These are phyloP conservation scores for Drosophila bifasciata DNA, from an alignment of 1,140 invertebrate genomes.

Conservation along the genomic window DNA sequence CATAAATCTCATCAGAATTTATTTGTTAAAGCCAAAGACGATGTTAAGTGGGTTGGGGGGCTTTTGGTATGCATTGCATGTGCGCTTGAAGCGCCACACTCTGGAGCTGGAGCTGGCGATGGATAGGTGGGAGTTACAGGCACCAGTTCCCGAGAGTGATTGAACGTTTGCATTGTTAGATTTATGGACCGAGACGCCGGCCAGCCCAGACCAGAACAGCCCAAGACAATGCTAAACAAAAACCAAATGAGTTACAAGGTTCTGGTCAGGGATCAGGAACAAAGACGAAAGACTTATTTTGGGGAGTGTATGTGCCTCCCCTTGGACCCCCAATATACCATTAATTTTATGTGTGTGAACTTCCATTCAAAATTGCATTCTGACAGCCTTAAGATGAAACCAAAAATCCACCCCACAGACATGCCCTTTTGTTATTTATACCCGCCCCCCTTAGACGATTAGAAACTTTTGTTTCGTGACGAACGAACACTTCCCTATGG, in stretches of 20 bases:
- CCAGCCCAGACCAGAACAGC: neutral
- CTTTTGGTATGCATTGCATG: conserved; percentile 45
- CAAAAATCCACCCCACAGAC: conserved; percentile 3
- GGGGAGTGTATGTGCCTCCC: neutral
- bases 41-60: conserved; percentile 19
- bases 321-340: conserved; percentile 4
- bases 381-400: conserved; percentile 3
- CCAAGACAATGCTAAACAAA: conserved; percentile 26
- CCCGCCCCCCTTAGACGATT: neutral
- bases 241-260: conserved; percentile 28
- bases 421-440: conserved; percentile 1
- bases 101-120: conserved; percentile 19
- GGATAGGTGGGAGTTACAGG: conserved; percentile 28
- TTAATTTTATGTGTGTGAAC: conserved; percentile 51
- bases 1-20: conserved; percentile 76
- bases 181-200: conserved; percentile 48
- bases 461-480: conserved; percentile 34
- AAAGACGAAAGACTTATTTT: conserved; percentile 11
- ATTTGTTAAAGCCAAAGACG: conserved; percentile 69
- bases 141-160: conserved; percentile 38
- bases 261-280: conserved; percentile 1
- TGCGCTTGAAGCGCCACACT: conserved; percentile 47
- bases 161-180: conserved; percentile 70
- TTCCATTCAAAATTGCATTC: conserved; percentile 65
- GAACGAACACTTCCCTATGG: conserved; percentile 11